Percentiles rank a stretch among this genome's conserved stretches.
Conservation (phyloP, 2,797 vertebrate species). For the Epinephelus malabaricus region DNA sequence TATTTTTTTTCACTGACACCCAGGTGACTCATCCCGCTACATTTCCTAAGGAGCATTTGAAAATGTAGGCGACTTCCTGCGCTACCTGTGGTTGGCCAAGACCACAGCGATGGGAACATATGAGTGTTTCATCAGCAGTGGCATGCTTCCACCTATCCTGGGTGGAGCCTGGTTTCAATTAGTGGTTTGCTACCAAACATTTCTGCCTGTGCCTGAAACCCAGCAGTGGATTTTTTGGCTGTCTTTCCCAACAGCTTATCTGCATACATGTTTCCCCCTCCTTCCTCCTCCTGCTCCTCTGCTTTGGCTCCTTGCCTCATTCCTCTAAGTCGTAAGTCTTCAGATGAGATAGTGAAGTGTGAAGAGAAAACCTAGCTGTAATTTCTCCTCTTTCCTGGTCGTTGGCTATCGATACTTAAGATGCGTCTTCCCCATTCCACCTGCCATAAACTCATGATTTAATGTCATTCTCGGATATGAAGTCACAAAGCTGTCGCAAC, state of each 20-base stretch:
- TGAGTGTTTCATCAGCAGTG: not conserved
- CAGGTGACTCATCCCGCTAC: slow-evolving; percentile 47
- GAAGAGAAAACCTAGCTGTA: slow-evolving; percentile 52
- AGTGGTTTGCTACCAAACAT: slow-evolving; percentile 14
- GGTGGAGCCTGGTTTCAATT: slow-evolving; percentile 53
- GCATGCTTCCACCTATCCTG: slow-evolving; percentile 6
- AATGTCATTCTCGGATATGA: not conserved
- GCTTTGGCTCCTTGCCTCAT: slow-evolving; percentile 47
- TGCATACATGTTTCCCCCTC: not conserved
- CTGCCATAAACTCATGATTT: not conserved
- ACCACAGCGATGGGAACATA: slow-evolving; percentile 4
- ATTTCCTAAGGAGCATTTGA: slow-evolving; percentile 31
- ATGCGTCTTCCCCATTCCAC: slow-evolving; percentile 14
- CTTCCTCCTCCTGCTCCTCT: slow-evolving; percentile 27
- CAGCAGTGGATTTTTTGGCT: slow-evolving; percentile 43
- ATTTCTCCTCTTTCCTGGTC: slow-evolving; percentile 16
- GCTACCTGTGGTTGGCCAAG: slow-evolving; percentile 39
- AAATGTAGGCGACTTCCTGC: slow-evolving; percentile 9
- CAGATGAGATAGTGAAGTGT: slow-evolving; percentile 52
- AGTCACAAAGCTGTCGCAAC: not conserved
- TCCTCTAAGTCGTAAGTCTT: slow-evolving; percentile 72
- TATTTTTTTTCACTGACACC: not conserved
- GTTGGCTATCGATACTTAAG: not conserved
- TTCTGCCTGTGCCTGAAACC: slow-evolving; percentile 30
- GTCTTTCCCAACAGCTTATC: slow-evolving; percentile 24